Evolutionary conservation across 2,888 invertebrate species (phyloP).

Genomic region (Glaucopsyche alexis): DNA sequence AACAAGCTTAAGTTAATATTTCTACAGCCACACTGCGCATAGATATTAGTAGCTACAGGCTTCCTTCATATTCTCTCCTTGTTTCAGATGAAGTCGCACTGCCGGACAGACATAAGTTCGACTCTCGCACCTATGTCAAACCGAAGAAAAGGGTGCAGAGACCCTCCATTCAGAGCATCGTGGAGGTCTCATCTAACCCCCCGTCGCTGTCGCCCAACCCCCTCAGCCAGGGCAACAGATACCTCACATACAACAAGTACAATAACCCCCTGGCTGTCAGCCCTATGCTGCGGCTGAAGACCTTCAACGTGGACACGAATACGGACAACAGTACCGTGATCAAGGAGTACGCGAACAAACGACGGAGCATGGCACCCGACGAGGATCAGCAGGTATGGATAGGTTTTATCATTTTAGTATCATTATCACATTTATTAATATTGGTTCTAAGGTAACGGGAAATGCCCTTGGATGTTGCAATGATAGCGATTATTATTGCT

Average conservation of each 20-base stretch:
- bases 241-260: constrained; percentile 72
- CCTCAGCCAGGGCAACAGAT: constrained; percentile 56
- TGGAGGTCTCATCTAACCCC: constrained; percentile 58
- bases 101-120: constrained; percentile 78
- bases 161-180: constrained; percentile 80
- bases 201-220: constrained; percentile 53
- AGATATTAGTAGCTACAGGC: too few relatives aligned
- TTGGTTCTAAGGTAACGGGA: too few relatives aligned
- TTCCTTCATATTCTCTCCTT: constrained; percentile 30
- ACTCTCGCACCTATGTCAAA: constrained; percentile 85
- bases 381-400: constrained; percentile 65
- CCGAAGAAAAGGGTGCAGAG: constrained; percentile 82
- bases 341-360: constrained; percentile 66
- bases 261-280: constrained; percentile 60
- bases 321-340: constrained; percentile 60
- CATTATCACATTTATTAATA: too few relatives aligned
- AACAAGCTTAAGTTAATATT: too few relatives aligned
- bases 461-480: too few relatives aligned
- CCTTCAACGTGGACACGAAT: constrained; percentile 69
- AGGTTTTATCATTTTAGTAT: background rate
- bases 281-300: constrained; percentile 68
- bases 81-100: constrained; percentile 60
- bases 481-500: too few relatives aligned
- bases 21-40: too few relatives aligned
- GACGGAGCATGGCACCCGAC: constrained; percentile 63